Conservation (phyloP, 2,797 vertebrate species). For the Petrocephalus sullivani region DNA sequence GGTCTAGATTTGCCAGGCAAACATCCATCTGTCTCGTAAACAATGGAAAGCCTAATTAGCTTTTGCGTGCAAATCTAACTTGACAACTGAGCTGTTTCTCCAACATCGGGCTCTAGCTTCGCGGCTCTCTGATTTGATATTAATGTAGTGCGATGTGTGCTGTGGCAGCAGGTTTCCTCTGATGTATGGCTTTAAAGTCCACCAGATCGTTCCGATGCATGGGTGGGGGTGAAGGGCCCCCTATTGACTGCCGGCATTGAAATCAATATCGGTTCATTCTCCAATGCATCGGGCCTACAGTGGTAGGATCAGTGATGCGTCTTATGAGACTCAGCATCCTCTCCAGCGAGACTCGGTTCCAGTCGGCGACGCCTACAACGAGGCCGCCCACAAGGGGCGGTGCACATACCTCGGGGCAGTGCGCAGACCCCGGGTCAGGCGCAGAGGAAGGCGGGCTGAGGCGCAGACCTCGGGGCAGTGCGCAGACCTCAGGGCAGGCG, state of each 20-base stretch:
- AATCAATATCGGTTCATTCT: background rate
- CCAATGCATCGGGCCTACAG: background rate
- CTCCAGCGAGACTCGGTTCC: background rate
- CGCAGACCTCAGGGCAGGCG: no score
- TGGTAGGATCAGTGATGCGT: background rate
- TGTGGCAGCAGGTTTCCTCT: background rate
- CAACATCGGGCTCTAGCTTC: background rate
- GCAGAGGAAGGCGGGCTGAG: no score
- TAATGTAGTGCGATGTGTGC: background rate
- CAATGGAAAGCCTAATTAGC: background rate
- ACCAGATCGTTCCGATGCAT: background rate
- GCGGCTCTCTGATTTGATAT: background rate
- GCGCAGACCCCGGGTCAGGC: no score
- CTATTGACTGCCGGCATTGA: background rate
- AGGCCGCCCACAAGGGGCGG: background rate
- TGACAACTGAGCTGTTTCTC: slow-evolving; percentile 7
- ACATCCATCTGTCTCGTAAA: slow-evolving; percentile 1
- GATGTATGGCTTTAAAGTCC: background rate
- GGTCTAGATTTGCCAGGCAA: slow-evolving; percentile 9
- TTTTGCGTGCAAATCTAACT: background rate
- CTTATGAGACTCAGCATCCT: background rate
- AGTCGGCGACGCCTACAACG: background rate
- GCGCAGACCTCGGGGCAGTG: no score
- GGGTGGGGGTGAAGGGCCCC: background rate
- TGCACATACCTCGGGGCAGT: background rate